Conservation (phyloP, 1,140 invertebrate genomes). For the Sipha flava region DNA sequence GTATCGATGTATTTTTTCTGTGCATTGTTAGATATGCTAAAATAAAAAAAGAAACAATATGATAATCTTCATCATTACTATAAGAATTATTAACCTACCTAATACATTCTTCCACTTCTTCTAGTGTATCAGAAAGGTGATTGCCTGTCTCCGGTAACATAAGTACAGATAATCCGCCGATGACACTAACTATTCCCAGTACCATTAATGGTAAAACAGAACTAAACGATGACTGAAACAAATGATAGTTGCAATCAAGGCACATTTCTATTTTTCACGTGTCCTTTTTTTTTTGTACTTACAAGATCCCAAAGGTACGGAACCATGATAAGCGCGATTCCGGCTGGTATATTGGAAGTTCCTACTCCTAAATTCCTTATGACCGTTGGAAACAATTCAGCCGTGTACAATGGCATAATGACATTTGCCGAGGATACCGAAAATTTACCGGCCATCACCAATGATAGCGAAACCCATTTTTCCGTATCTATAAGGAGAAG, state of each 20-base stretch:
- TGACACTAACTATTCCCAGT: conserved; percentile 51
- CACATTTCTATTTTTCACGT: not conserved
- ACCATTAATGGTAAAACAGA: conserved; percentile 53
- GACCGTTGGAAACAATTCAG: conserved; percentile 62
- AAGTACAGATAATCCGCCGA: conserved; percentile 54
- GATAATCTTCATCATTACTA: not conserved
- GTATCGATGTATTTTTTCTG: conserved; percentile 23
- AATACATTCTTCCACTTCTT: conserved; percentile 35
- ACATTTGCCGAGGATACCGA: conserved; percentile 61
- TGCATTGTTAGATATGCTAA: not conserved
- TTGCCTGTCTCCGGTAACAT: conserved; percentile 52
- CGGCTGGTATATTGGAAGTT: conserved; percentile 59
- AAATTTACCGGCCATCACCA: conserved; percentile 62
- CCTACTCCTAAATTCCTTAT: conserved; percentile 65
- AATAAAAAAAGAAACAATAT: not conserved
- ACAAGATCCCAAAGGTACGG: conserved; percentile 64
- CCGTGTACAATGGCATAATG: conserved; percentile 62
- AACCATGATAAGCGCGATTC: conserved; percentile 59
- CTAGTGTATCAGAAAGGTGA: conserved; percentile 40
- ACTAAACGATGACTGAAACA: conserved; percentile 46
- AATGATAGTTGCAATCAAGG: not conserved
- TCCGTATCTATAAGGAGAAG: conserved; percentile 44
- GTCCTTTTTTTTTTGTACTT: conserved; percentile 39
- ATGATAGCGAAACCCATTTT: conserved; percentile 52
- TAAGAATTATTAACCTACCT: conserved; percentile 38